Evolutionary conservation across 2,113 vertebrate genomes (phyloP), one percentile per base, ranked within the genome.

Genomic region (Stictonetta naevosa): DNA sequence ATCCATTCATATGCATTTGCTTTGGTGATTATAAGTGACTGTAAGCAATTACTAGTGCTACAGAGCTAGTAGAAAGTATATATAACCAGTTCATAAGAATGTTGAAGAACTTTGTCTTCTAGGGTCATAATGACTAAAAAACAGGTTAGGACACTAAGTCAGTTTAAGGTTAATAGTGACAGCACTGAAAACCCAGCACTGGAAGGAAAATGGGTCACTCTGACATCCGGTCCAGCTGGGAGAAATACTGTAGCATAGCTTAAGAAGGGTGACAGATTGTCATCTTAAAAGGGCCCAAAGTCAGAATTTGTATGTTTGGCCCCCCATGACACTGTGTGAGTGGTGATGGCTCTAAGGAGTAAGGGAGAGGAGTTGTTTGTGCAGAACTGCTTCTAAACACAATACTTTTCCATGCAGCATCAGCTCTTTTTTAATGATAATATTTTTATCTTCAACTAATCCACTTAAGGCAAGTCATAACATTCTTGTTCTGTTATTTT

Each of bases 361-460:
- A 14, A 60, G 8, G 60, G 21, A 20, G 81, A 90, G 75, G 13
- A 48, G 29, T 71, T 92, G 62, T 93, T 93, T 94, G 44, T 68
- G 31, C 81, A 82, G 67, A 19, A 36, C 58, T 93, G 38, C 40
- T 84, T 86, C 58, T 75, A 93, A 94, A 92, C 46, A 93, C 21
- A 88, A 82, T 62, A 58, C 10, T 89, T 93, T 91, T 91, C 66
- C 80, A 62, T 73, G 63, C 58, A 66, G 19, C 48, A 91, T 93
- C 92, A 95, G 90, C 86, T 79, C 44, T 44, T 86, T 95, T 81
- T 69, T 31, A 79, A 73, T 46, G 80, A 82, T 82, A 96, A 95
- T 90, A 92, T 93, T 95, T 97, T 94, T 92, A 84, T 95, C 85
- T 96, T 78, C 77, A 66, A 72, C 90, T 95, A 95, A 94, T 89